Percentiles rank a stretch among this genome's conserved stretches.
Conservation (phyloP, 2,888 invertebrate genomes). For the Ophion ellenae region DNA sequence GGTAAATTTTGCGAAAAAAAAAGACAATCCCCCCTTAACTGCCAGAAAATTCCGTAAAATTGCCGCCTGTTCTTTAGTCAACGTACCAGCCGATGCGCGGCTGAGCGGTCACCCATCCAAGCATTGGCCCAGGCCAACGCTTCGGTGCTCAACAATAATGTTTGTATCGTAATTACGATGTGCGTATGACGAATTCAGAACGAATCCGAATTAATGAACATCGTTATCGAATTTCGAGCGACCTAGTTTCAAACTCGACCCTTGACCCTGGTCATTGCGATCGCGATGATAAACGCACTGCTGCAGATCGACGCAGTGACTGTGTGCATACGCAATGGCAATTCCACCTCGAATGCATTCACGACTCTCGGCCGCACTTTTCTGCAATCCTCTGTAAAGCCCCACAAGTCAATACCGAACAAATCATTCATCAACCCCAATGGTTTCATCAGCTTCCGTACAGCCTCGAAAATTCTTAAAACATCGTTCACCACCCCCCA, state of each 20-base stretch:
- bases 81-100: not conserved
- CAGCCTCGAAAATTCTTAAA: too few relatives aligned
- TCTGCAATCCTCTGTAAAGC: not conserved
- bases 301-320: conserved; percentile 25
- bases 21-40: too few relatives aligned
- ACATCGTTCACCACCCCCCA: too few relatives aligned
- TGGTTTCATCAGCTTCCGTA: not conserved
- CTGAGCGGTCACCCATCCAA: not conserved
- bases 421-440: not conserved
- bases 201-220: conserved; percentile 7
- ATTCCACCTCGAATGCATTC: not conserved
- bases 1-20: too few relatives aligned
- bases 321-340: not conserved
- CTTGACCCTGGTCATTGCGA: conserved; percentile 58
- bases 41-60: not conserved
- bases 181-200: not conserved
- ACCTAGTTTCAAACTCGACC: conserved; percentile 60
- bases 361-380: not conserved
- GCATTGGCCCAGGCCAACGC: not conserved
- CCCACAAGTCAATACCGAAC: not conserved
- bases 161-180: not conserved
- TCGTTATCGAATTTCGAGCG: conserved; percentile 60
- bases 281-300: conserved; percentile 50
- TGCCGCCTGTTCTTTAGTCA: not conserved
- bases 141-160: too few relatives aligned